Evolutionary conservation across 35 echinoderm and acorn worm genomes (phyloP).

Genomic region (Diadema setosum): DNA sequence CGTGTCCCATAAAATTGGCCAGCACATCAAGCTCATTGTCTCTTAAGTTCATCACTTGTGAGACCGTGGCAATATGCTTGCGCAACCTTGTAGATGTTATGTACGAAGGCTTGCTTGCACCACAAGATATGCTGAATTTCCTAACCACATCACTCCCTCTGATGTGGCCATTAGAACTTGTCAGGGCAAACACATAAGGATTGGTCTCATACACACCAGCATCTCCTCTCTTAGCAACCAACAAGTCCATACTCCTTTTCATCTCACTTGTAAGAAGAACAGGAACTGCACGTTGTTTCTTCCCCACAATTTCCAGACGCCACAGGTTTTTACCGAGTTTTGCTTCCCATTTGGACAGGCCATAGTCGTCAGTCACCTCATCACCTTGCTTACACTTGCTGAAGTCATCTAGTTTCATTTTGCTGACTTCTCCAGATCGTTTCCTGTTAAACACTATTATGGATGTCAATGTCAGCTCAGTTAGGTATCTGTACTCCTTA

Average conservation of each 20-base stretch:
- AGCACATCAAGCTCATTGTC: conserved; percentile 80
- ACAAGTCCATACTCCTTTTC: too few relatives aligned
- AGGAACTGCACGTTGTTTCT: too few relatives aligned
- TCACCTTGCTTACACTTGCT: conserved; percentile 56
- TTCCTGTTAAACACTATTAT: conserved; percentile 71
- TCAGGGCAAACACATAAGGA: too few relatives aligned
- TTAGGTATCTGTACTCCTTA: conserved; percentile 31
- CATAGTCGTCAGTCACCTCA: neutral
- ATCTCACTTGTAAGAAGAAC: too few relatives aligned
- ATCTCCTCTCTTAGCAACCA: too few relatives aligned
- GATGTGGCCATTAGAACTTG: too few relatives aligned
- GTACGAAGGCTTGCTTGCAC: too few relatives aligned
- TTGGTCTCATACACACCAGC: too few relatives aligned
- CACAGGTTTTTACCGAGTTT: conserved; percentile 52
- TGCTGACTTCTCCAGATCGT: conserved; percentile 64
- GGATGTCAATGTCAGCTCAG: conserved; percentile 19
- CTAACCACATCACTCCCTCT: too few relatives aligned
- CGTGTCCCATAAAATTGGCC: conserved; percentile 66
- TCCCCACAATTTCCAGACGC: too few relatives aligned
- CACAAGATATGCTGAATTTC: too few relatives aligned
- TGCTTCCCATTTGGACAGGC: conserved; percentile 53
- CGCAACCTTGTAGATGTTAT: conserved; percentile 61
- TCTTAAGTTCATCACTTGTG: conserved; percentile 71
- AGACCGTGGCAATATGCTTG: conserved; percentile 72
- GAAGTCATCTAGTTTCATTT: conserved; percentile 52